Base-by-base conservation (phyloP, 2,113 vertebrate species). In the Erpornis zantholeuca region DNA sequence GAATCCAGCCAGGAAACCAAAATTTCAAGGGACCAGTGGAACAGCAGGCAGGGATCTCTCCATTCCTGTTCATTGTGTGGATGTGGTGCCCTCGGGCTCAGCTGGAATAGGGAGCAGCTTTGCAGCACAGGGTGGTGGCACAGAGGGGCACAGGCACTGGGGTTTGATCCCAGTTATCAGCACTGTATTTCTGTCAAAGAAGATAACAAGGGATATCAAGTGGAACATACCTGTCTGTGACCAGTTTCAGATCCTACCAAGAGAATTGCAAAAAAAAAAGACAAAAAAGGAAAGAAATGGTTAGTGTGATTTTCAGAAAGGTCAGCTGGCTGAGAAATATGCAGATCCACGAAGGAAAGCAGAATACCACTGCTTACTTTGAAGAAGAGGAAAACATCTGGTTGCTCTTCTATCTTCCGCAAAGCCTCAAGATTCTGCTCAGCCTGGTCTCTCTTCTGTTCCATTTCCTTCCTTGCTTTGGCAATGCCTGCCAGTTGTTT, bases 191-290 rank as follows among this genome's bases (percentile, higher is more conserved):
- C 12, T 82, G 82, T 44, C n/a, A 57, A 80, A 54, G 54, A 85
- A 71, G 28, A 42, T 70, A 61, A 54, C 15, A 73, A 81, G 8
- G 22, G 20, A 44, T 91, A 42, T 49, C 38, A 78, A 54, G 19
- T 53, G 25, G 40, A 94, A 92, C 78, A 57, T 96, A 96, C 94
- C 95, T 91, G 40, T 86, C 40, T 27, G 2, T 71, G 52, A 56
- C 16, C 60, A 21, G 38, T 13, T 94, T 59, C 47, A 95, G 79
- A 40, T 92, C 86, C 96, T 96, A 50, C 22, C 75, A 78, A 53
- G 6, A 73, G 6, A 18, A 86, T 72, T 52, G 33, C 7, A 7
- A 33, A 56, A 29, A 28, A 22, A n/a, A 10, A 11, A 44, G 38
- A 21, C 18, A 21, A 6, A 3, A 18, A n/a, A 47, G 3, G 4